Evolutionary conservation across 37 sponge, comb jelly and placozoan genomes (phyloP), one percentile per base, ranked within the genome.

Genomic region (Aplysina aerophoba): DNA sequence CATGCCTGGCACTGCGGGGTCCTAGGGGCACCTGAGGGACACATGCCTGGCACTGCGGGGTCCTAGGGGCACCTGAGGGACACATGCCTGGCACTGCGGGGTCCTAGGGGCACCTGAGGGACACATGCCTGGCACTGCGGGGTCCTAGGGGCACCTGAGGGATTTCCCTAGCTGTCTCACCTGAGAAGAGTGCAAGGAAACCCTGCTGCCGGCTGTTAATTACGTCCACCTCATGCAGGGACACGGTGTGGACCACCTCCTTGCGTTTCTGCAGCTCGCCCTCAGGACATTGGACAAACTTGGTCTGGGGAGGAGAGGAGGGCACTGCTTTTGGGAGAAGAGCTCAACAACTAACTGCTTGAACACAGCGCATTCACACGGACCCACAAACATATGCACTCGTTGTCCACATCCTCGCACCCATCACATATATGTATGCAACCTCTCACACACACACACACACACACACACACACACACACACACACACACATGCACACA

Each of bases 241-340:
- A 86, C 22, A 98, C 99, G 17, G 99, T 98, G 88, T 98, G 99
- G 0, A 98, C 99, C 22, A 98, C 99, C 79, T 98, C 99, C 88
- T 96, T 96, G 19, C 99, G 55, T 87, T 98, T 98, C 85, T 98
- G 99, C 38, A 98, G 85, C 67, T 98, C 99, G 36, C 99, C 99
- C 87, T 98, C 99, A 12, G 99, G 99, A 75, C 99, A 98, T 80
- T 98, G 99, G 27, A 96, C 99, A 90, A 96, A 98, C 87, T 96
- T 98, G 33, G 94, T 94, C 94, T 94, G 88, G 11, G 22, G 0
- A 64, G 22, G 19, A 12, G 50, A 27, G 15, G 35, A 74, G 11
- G 28, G 35, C n/a, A n/a, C n/a, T n/a, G n/a, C n/a, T n/a, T n/a
- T n/a, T n/a, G n/a, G n/a, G n/a, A n/a, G n/a, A n/a, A n/a, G n/a